A percentile compares a stretch with the other conserved stretches of the same genome.
Conservation (phyloP, 53 echinoderm and acorn worm genomes). For the Hippasteria phrygiana region DNA sequence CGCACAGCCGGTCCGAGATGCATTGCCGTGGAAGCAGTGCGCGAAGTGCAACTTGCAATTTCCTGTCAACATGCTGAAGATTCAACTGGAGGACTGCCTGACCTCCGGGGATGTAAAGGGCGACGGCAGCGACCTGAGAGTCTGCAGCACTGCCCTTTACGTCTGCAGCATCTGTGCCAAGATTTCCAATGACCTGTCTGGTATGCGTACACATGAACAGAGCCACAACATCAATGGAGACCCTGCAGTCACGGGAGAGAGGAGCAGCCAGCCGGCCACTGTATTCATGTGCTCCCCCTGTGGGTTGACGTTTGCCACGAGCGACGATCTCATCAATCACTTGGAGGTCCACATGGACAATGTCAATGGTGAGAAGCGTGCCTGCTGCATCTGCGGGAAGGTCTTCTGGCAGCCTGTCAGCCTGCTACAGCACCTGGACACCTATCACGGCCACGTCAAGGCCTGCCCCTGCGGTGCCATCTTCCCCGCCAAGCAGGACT, state of each 20-base stretch:
- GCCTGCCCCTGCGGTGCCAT: constrained; percentile 19
- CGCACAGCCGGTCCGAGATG: background rate
- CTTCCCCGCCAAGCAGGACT: constrained; percentile 8
- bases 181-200: background rate
- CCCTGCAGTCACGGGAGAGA: background rate
- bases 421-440: constrained; percentile 11
- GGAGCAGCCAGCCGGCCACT: background rate
- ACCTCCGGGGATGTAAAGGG: background rate
- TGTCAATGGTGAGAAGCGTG: background rate
- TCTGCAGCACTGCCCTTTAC: background rate
- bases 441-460: constrained; percentile 13
- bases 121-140: background rate
- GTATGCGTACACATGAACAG: background rate
- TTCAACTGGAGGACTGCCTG: background rate
- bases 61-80: background rate
- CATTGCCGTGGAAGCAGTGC: background rate
- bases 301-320: background rate
- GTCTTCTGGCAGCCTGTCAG: background rate
- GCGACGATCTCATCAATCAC: background rate
- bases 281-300: background rate
- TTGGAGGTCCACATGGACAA: background rate
- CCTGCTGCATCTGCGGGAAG: background rate
- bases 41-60: background rate
- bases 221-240: background rate
- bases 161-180: constrained; percentile 18